Evolutionary conservation across 1,140 invertebrate species (phyloP).

Genomic region (Harpegnathos saltator): DNA sequence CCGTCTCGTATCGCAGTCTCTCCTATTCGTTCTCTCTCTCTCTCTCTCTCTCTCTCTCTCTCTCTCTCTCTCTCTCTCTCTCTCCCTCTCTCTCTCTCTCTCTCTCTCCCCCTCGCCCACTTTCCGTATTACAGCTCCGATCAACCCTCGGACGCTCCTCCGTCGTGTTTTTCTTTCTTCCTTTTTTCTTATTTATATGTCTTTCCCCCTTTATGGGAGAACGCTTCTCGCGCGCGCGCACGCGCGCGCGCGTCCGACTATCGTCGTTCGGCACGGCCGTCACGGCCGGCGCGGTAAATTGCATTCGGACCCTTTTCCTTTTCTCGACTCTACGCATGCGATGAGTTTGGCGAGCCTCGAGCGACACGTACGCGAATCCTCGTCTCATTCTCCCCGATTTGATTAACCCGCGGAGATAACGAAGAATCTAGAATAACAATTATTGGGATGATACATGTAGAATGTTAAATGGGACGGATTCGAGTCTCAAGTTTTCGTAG

Average conservation of each 20-base stretch:
- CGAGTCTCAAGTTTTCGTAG: not conserved
- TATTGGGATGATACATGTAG: not conserved
- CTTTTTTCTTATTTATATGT: slow-evolving; percentile 55
- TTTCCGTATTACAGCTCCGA: not conserved
- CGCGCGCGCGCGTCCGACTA: slow-evolving; percentile 38
- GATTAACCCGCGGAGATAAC: slow-evolving; percentile 49
- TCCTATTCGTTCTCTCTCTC: slow-evolving; percentile 55
- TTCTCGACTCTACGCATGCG: slow-evolving; percentile 54
- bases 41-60: not conserved
- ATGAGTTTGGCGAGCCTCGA: slow-evolving; percentile 29
- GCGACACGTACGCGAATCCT: slow-evolving; percentile 35
- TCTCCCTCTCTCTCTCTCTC: slow-evolving; percentile 40
- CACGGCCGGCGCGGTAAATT: slow-evolving; percentile 57
- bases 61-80: not conserved
- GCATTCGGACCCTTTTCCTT: slow-evolving; percentile 42
- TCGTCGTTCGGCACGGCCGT: slow-evolving; percentile 49
- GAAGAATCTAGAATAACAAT: slow-evolving; percentile 1
- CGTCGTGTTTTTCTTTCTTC: slow-evolving; percentile 34
- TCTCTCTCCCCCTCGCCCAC: slow-evolving; percentile 48
- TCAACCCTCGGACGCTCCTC: slow-evolving; percentile 1
- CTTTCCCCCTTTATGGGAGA: slow-evolving; percentile 38
- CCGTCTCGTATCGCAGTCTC: slow-evolving; percentile 60
- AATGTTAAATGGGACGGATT: not conserved
- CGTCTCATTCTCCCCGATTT: slow-evolving; percentile 48
- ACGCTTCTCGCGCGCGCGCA: slow-evolving; percentile 41